Conservation (phyloP, 2,888 invertebrate genomes). For the Mechanitis mazaeus region DNA sequence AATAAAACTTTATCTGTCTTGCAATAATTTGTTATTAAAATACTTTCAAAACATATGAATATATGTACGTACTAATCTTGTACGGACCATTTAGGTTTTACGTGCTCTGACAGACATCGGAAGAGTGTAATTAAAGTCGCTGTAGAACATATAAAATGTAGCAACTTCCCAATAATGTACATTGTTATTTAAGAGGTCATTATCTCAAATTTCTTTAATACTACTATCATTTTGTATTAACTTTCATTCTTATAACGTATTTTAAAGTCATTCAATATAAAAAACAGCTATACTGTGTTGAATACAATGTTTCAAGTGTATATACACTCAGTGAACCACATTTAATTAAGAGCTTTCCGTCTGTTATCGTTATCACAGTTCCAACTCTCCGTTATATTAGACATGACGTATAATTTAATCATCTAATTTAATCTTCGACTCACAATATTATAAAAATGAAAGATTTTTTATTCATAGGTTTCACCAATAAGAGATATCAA, state of each 20-base stretch:
- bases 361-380: no score
- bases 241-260: background rate
- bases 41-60: conserved; percentile 10
- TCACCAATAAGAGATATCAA: no score
- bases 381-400: no score
- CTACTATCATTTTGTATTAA: background rate
- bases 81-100: conserved; percentile 41
- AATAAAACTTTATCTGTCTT: no score
- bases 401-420: no score
- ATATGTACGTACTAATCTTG: conserved; percentile 40
- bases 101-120: conserved; percentile 39
- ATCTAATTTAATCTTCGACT: no score
- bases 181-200: conserved; percentile 33
- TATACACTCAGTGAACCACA: no score
- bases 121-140: conserved; percentile 47
- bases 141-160: conserved; percentile 45
- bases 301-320: no score
- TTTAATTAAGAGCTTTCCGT: no score
- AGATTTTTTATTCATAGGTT: no score
- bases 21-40: conserved; percentile 10
- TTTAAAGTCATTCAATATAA: background rate
- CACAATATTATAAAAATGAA: no score
- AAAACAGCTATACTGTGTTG: no score
- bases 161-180: conserved; percentile 47
- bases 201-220: background rate